Conservation (phyloP, 2,113 vertebrate genomes). For the Dicentrarchus labrax region DNA sequence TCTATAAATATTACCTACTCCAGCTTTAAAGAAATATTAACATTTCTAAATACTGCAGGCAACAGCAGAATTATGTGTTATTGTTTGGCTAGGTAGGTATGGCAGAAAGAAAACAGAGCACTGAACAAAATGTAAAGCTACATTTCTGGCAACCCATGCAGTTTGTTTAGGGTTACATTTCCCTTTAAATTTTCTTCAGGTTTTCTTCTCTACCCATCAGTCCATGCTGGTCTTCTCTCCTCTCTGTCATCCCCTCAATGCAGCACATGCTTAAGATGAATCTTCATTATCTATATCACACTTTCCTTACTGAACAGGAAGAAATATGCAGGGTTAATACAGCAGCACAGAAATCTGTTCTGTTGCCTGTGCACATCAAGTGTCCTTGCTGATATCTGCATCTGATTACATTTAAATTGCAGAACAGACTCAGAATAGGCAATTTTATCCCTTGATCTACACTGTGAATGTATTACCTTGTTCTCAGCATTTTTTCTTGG, state of each 20-base stretch:
- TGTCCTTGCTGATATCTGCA: background rate
- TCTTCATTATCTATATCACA: background rate
- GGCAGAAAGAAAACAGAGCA: background rate
- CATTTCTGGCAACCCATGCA: background rate
- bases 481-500: background rate
- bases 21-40: too few relatives aligned
- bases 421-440: background rate
- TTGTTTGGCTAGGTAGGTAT: background rate
- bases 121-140: background rate
- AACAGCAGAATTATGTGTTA: background rate
- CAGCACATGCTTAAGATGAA: background rate
- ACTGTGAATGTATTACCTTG: background rate
- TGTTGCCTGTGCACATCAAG: background rate
- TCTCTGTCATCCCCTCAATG: background rate
- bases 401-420: slow-evolving; percentile 7
- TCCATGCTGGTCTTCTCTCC: background rate
- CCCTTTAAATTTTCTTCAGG: background rate
- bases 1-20: too few relatives aligned
- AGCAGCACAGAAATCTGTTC: background rate
- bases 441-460: background rate
- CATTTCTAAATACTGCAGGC: background rate
- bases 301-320: background rate
- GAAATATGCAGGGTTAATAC: background rate
- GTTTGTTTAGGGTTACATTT: background rate
- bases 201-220: background rate